phyloP scores from a whole-genome alignment of 1,140 invertebrate genomes.

The Drosophila neocordata region DNA sequence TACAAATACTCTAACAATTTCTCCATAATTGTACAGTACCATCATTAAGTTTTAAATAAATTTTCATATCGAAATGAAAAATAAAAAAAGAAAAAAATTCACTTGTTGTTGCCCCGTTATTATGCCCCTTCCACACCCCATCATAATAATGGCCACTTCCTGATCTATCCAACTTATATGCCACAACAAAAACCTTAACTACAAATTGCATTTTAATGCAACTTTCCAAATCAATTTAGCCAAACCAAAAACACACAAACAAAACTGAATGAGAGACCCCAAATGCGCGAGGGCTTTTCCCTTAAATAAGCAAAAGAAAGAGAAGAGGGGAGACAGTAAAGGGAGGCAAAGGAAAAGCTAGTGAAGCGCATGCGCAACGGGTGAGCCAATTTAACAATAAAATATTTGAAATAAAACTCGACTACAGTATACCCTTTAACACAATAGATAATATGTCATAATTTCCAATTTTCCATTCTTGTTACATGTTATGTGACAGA shows the following conservation, averaged over 20 bases:
- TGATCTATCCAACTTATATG: constrained; percentile 15
- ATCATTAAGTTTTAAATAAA: too few species aligned
- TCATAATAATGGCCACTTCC: constrained; percentile 9
- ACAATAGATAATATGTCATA: too few species aligned
- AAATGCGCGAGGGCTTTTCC: constrained; percentile 34
- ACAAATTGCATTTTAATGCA: constrained; percentile 80
- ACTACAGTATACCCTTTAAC: not conserved
- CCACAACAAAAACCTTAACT: constrained; percentile 27
- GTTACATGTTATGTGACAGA: not conserved
- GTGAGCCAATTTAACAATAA: constrained; percentile 62
- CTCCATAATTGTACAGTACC: too few species aligned
- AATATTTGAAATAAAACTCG: constrained; percentile 19
- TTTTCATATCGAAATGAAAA: too few species aligned
- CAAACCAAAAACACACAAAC: constrained; percentile 28
- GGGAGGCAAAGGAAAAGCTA: not conserved
- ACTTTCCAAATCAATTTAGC: constrained; percentile 77
- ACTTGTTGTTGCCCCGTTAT: constrained; percentile 15
- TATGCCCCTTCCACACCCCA: not conserved
- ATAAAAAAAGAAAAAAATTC: constrained; percentile 5
- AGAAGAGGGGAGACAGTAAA: not conserved
- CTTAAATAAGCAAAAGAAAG: constrained; percentile 23
- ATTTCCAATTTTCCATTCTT: too few species aligned
- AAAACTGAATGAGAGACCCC: not conserved
- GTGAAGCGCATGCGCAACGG: constrained; percentile 36
- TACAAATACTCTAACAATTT: not conserved